Evolutionary conservation across 1,140 invertebrate genomes (phyloP).

Genomic region (Papilio aristodemus): DNA sequence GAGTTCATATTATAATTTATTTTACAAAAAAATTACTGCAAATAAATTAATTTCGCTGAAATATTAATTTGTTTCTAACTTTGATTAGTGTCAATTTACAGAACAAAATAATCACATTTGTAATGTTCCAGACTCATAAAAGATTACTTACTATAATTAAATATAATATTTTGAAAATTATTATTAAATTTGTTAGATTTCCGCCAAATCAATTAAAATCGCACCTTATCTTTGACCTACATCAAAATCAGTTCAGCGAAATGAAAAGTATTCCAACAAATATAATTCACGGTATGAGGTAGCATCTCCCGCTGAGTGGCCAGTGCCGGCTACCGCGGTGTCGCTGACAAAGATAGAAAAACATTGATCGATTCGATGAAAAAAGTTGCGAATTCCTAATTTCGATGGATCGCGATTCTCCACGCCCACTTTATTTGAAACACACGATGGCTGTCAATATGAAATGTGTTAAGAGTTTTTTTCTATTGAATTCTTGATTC

Average conservation of each 20-base stretch:
- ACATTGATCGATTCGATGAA: slow-evolving; percentile 58
- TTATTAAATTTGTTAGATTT: too few relatives aligned
- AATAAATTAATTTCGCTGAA: too few relatives aligned
- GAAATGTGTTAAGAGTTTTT: too few relatives aligned
- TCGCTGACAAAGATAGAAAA: slow-evolving; percentile 44
- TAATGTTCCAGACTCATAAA: too few relatives aligned
- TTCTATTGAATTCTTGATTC: too few relatives aligned
- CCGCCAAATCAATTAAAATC: slow-evolving; percentile 35
- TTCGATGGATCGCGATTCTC: slow-evolving; percentile 53
- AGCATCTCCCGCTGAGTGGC: slow-evolving; percentile 61
- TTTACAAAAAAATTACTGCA: too few relatives aligned
- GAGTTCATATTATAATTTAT: too few relatives aligned
- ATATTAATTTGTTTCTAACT: too few relatives aligned
- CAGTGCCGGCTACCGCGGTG: slow-evolving; percentile 47
- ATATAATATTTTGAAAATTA: too few relatives aligned
- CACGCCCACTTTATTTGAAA: slow-evolving; percentile 50
- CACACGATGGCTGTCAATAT: neutral
- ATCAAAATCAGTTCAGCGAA: slow-evolving; percentile 42
- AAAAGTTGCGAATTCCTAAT: slow-evolving; percentile 52
- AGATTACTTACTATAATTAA: too few relatives aligned
- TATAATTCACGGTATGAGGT: slow-evolving; percentile 41
- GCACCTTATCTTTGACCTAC: slow-evolving; percentile 42
- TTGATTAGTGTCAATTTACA: too few relatives aligned
- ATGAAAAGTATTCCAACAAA: slow-evolving; percentile 52
- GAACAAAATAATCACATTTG: too few relatives aligned